These are phyloP conservation scores for Silurus glanis DNA, from an alignment of 2,113 vertebrate genomes.

Conservation along the genomic window DNA sequence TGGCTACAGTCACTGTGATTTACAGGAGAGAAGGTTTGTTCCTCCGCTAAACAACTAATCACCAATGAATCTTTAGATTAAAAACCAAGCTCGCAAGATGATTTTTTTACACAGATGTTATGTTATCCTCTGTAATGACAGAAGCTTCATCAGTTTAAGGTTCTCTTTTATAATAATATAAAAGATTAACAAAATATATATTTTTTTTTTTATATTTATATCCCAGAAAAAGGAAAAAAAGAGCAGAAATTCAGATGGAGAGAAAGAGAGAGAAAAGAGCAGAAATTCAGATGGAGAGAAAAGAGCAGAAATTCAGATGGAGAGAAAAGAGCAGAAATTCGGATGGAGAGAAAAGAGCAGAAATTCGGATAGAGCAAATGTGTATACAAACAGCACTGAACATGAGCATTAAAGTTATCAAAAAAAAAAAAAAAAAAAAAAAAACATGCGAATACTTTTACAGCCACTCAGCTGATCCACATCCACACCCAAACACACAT, in stretches of 20 bases:
- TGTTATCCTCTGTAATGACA: background rate
- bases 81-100: too few relatives aligned
- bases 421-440: background rate
- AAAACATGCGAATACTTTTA: background rate
- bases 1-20: background rate
- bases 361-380: background rate
- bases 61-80: too few relatives aligned
- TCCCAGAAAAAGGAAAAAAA: too few relatives aligned
- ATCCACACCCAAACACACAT: conserved; percentile 28
- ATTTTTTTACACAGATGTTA: background rate
- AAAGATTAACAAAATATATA: too few relatives aligned
- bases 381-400: background rate
- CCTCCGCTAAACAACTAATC: background rate
- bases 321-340: too few relatives aligned
- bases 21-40: background rate
- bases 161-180: background rate
- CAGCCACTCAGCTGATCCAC: background rate
- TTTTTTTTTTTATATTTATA: background rate
- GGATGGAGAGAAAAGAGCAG: background rate
- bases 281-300: too few relatives aligned
- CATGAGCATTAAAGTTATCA: background rate
- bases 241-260: too few relatives aligned
- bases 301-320: too few relatives aligned
- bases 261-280: too few relatives aligned
- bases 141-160: background rate